Conservation (phyloP, 2,113 vertebrate genomes). For the Drymodes brunneopygia region DNA sequence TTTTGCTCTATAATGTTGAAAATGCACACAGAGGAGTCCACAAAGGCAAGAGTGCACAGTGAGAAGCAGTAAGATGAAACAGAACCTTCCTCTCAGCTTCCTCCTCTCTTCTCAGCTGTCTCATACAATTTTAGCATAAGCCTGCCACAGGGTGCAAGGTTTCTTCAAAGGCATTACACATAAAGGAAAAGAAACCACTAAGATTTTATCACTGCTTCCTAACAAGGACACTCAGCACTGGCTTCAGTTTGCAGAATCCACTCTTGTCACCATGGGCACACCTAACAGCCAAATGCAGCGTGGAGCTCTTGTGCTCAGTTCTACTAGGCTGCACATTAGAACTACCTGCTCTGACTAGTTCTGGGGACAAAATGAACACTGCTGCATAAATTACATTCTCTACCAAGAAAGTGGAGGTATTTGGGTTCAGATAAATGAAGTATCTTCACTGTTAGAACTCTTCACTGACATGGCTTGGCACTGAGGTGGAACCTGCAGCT, state of each 20-base stretch:
- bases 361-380: neutral
- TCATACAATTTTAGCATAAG: neutral
- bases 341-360: neutral
- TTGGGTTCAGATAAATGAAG: neutral
- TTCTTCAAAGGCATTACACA: neutral
- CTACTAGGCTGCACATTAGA: neutral
- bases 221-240: neutral
- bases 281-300: accelerated
- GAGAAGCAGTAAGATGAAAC: neutral
- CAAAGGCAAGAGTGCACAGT: accelerated
- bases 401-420: neutral
- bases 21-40: neutral
- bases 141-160: neutral
- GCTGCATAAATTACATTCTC: neutral
- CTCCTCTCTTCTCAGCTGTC: neutral
- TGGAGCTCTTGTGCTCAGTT: neutral
- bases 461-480: neutral
- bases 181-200: neutral
- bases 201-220: neutral
- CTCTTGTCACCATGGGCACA: neutral
- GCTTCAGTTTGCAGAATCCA: neutral
- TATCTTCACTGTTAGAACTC: neutral
- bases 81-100: neutral
- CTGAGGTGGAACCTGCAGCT: neutral
- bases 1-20: neutral